A percentile compares a stretch with the other conserved stretches of the same genome.
Conservation (phyloP, 2,888 invertebrate species). For the Pristionchus maxplancki region DNA sequence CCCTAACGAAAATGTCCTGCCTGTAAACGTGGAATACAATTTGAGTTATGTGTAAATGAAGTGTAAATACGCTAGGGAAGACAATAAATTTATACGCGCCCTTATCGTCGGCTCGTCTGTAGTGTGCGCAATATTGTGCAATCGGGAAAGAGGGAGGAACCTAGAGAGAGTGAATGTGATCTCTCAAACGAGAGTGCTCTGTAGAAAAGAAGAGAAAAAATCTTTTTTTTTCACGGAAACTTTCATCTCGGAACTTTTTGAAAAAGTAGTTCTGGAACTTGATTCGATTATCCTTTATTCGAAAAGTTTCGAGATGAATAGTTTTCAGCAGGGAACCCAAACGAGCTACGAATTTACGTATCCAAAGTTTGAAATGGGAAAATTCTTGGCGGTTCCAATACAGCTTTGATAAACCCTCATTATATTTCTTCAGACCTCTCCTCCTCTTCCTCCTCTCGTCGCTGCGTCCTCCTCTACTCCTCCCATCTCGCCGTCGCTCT, state of each 20-base stretch:
- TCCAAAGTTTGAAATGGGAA: too few species aligned
- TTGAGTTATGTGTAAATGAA: too few species aligned
- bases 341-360: too few species aligned
- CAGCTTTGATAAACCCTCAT: background rate
- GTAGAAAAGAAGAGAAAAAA: background rate
- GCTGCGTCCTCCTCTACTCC: background rate
- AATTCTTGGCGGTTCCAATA: too few species aligned
- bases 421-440: background rate
- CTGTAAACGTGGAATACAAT: too few species aligned
- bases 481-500: background rate
- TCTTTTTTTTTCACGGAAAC: background rate
- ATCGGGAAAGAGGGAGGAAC: background rate
- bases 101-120: background rate
- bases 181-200: too few species aligned
- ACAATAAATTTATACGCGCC: background rate
- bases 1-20: background rate
- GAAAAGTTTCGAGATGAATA: background rate
- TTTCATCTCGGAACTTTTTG: too few species aligned
- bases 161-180: background rate
- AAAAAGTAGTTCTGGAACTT: too few species aligned
- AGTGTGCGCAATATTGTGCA: constrained; percentile 41
- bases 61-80: background rate
- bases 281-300: background rate
- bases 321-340: background rate
- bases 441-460: background rate